Conservation (phyloP, 2,113 vertebrate species). For the Leptocoma aspasia region DNA sequence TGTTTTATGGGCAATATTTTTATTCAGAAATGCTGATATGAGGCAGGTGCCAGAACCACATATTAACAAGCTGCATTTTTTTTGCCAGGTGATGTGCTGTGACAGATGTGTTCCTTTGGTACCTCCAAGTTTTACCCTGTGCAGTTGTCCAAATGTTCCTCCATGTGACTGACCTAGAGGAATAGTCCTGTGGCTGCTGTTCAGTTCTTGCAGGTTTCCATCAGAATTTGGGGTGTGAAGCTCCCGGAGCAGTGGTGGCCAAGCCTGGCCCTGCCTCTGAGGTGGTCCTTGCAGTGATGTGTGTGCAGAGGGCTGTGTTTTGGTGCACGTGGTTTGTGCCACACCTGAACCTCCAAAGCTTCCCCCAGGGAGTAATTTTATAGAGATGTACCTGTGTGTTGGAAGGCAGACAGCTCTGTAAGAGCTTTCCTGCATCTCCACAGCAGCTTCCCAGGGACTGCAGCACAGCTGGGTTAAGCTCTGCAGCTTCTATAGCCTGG, state of each 20-base stretch:
- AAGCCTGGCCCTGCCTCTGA: background rate
- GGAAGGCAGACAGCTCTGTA: background rate
- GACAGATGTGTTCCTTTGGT: background rate
- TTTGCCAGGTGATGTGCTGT: background rate
- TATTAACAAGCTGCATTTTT: background rate
- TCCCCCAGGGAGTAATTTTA: background rate
- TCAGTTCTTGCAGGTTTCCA: background rate
- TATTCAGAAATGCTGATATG: background rate
- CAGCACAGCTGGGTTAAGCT: background rate
- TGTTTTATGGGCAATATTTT: background rate
- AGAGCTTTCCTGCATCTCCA: background rate
- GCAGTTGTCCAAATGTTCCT: background rate
- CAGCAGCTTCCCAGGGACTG: fast-evolving
- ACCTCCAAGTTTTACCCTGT: background rate
- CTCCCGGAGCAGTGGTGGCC: background rate
- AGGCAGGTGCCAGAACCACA: background rate
- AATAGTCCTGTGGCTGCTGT: background rate
- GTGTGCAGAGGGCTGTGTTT: background rate
- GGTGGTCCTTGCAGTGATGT: background rate
- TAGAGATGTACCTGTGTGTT: fast-evolving
- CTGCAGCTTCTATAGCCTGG: background rate
- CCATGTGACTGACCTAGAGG: fast-evolving
- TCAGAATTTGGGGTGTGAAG: background rate
- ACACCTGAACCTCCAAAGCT: background rate
- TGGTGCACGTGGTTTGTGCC: background rate